Conservation (phyloP, 1,140 invertebrate genomes). For the Globodera rostochiensis region DNA sequence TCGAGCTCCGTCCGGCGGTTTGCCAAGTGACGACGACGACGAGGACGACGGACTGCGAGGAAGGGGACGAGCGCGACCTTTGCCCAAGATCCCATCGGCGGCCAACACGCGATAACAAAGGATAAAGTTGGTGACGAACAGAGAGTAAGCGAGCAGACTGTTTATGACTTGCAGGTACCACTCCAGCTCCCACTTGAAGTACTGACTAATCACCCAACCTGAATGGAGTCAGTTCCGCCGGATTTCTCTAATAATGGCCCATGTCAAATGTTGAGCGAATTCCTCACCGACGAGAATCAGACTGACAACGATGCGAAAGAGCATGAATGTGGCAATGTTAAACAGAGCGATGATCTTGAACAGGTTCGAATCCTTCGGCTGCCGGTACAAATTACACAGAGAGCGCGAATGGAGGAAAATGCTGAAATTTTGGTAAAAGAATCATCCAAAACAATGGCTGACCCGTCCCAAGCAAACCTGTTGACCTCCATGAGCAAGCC, state of each 20-base stretch:
- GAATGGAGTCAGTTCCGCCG: neutral
- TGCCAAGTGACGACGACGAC: neutral
- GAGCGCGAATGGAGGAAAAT: slow-evolving; percentile 60
- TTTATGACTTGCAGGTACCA: slow-evolving; percentile 21
- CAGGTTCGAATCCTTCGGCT: slow-evolving; percentile 54
- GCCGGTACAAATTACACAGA: slow-evolving; percentile 60
- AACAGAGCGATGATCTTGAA: slow-evolving; percentile 57
- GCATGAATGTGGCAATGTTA: too few relatives aligned
- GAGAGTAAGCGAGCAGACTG: slow-evolving; percentile 38
- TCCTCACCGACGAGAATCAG: too few relatives aligned
- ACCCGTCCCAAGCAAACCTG: slow-evolving; percentile 41
- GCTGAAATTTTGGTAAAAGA: slow-evolving; percentile 3
- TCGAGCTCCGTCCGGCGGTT: too few relatives aligned
- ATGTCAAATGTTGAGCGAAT: neutral
- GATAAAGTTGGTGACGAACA: slow-evolving; percentile 58
- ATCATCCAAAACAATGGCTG: neutral
- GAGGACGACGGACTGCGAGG: neutral
- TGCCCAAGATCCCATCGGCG: slow-evolving; percentile 62
- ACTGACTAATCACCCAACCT: slow-evolving; percentile 19
- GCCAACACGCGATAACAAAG: slow-evolving; percentile 62
- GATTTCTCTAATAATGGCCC: too few relatives aligned
- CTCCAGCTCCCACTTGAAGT: neutral
- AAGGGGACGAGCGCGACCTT: neutral
- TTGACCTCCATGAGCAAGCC: slow-evolving; percentile 64
- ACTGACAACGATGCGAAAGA: too few relatives aligned